Conservation (phyloP, 2,888 invertebrate species). For the Leucophora obtusa region DNA sequence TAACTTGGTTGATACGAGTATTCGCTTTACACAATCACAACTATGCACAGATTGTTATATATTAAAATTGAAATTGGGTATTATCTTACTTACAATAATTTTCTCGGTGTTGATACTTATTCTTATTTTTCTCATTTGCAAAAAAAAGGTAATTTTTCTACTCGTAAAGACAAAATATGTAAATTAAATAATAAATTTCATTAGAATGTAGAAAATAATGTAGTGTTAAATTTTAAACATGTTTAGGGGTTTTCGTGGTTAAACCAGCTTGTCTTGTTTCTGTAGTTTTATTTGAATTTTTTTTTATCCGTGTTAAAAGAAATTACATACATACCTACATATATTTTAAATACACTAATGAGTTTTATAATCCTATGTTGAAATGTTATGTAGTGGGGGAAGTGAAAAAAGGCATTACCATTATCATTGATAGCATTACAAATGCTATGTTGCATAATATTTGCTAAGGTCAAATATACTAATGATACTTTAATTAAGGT, state of each 20-base stretch:
- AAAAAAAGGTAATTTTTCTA: not conserved
- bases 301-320: not conserved
- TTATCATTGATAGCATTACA: not conserved
- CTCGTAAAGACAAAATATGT: slow-evolving; percentile 36
- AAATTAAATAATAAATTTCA: slow-evolving; percentile 62
- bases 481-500: slow-evolving; percentile 16
- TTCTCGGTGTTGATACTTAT: slow-evolving; percentile 3
- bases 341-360: slow-evolving; percentile 17
- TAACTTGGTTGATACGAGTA: not conserved
- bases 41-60: slow-evolving; percentile 24
- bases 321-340: not conserved
- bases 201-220: slow-evolving; percentile 52
- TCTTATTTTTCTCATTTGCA: not conserved
- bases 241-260: slow-evolving; percentile 52
- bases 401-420: not conserved
- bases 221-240: slow-evolving; percentile 61
- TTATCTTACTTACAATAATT: not conserved
- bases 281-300: slow-evolving; percentile 22
- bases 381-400: not conserved
- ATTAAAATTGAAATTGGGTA: slow-evolving; percentile 30
- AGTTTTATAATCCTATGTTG: slow-evolving; percentile 22
- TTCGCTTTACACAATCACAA: slow-evolving; percentile 3
- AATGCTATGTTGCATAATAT: not conserved
- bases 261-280: slow-evolving; percentile 39
- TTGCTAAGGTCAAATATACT: slow-evolving; percentile 57